Base-by-base conservation (phyloP, 1,140 invertebrate species). In the Steinernema feltiae region DNA sequence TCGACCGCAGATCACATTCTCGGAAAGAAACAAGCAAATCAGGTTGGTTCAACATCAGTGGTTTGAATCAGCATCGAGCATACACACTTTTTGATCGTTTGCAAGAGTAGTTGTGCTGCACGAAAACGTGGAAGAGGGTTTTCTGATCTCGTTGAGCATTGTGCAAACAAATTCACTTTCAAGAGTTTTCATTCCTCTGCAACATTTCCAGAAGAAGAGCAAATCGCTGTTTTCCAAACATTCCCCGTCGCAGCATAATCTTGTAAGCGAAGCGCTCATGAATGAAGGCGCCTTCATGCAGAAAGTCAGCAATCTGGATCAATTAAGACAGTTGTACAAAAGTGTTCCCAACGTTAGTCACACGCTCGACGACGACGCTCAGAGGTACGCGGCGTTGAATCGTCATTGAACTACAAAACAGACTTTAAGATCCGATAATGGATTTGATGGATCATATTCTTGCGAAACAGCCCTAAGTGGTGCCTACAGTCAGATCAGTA, bases 311-410 rank as follows among this genome's bases (percentile, higher is more conserved):
- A 63, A 63, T 27, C 24, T 63, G 24, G 53, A 63, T 27, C 53
- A 63, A 27, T 27, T 63, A 3, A 7, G 53, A 21, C 53, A 63
- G 24, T 3, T 63, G 53, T 63, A 63, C 24, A 63, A 63, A 63
- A 63, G 53, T 27, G 53, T 63, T 63, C 53, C 53, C 2, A 63
- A 63, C 53, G 53, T 63, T 3, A 63, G 53, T 21, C 53, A 63
- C 53, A 17, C 53, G 53, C 3, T 63, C 12, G 53, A 63, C 3
- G 53, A 63, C 15, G 53, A 63, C 12, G 24, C 24, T 3, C 15
- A 27, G 3, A 63, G 24, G 53, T 63, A 63, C 3, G 12, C 15
- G 7, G 7, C 41, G 7, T 7, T 46, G 53, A 41, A 27, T 63
- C 12, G 24, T 15, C 15, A 3, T n/a, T 63, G 24, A 15, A 15